phyloP scores from a whole-genome alignment of 1,140 invertebrate species.

The Melipona quadrifasciata region DNA sequence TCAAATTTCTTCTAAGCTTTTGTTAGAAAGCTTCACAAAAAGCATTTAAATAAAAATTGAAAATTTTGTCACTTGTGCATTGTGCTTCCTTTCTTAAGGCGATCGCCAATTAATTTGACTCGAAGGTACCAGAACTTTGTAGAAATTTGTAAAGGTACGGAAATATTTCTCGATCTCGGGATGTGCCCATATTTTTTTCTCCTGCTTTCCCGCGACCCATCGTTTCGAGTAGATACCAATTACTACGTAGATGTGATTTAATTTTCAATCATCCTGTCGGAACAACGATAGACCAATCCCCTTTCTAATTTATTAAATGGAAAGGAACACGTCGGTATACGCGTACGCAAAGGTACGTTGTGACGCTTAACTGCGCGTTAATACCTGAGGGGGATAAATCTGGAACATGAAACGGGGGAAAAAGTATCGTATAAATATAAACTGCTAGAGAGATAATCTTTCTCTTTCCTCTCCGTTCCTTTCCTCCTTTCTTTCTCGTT shows the following conservation, averaged over 20 bases:
- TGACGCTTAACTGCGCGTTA: conserved; percentile 17
- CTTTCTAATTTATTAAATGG: conserved; percentile 27
- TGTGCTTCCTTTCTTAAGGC: not conserved
- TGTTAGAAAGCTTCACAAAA: not conserved
- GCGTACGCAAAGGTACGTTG: conserved; percentile 9
- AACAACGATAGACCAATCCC: not conserved
- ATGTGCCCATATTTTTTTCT: not conserved
- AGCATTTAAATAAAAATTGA: not conserved
- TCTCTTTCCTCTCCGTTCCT: not conserved
- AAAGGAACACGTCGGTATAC: conserved; percentile 8
- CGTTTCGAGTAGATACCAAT: not conserved
- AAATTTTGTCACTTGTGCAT: not conserved
- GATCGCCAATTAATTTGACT: not conserved
- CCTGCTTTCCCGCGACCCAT: not conserved
- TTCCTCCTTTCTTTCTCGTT: not conserved
- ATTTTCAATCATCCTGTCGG: not conserved
- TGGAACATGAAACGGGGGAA: conserved; percentile 5
- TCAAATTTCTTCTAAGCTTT: not conserved
- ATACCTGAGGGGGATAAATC: conserved; percentile 23
- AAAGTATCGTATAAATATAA: conserved; percentile 25
- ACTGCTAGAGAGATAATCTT: not conserved
- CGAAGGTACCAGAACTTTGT: not conserved
- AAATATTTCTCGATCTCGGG: too few species aligned
- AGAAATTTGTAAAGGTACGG: not conserved
- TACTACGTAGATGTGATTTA: conserved; percentile 6